Conservation (phyloP, 1,140 invertebrate genomes). For the Drosophila jambulina region DNA sequence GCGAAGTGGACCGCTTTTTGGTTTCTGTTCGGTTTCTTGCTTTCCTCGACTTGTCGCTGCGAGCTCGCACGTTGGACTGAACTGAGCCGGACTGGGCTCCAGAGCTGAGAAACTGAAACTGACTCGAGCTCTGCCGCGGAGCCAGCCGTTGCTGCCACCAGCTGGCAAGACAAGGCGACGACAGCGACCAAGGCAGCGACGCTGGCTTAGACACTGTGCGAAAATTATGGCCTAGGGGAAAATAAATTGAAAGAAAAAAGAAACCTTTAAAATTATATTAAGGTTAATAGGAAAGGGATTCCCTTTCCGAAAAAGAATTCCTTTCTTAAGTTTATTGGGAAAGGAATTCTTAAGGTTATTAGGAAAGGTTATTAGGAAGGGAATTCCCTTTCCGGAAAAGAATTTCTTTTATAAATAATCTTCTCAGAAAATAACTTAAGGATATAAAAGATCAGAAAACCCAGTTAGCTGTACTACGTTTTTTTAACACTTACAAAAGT, state of each 20-base stretch:
- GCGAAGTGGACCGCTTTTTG: conserved; percentile 31
- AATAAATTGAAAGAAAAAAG: too few relatives aligned
- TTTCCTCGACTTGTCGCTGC: conserved; percentile 35
- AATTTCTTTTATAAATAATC: too few relatives aligned
- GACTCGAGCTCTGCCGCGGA: conserved; percentile 67
- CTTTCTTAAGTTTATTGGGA: too few relatives aligned
- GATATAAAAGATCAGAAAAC: neutral
- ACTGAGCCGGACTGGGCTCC: conserved; percentile 11
- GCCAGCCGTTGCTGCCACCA: conserved; percentile 29
- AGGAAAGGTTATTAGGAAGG: too few relatives aligned
- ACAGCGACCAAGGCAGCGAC: conserved; percentile 26
- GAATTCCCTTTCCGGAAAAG: neutral
- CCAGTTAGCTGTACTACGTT: too few relatives aligned
- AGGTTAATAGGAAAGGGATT: neutral
- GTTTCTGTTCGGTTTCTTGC: conserved; percentile 10
- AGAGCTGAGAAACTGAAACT: conserved; percentile 70
- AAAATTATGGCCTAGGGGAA: neutral
- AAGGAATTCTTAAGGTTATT: too few relatives aligned
- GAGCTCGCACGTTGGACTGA: conserved; percentile 80
- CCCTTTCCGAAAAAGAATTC: too few relatives aligned
- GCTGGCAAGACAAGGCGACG: conserved; percentile 62
- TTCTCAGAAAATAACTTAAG: neutral
- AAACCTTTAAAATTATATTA: neutral
- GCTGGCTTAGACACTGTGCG: conserved; percentile 9
- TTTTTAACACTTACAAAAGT: too few relatives aligned